A percentile compares a stretch with the other conserved stretches of the same genome.
phyloP scores from a whole-genome alignment of 2,797 vertebrate species.

The Knipowitschia caucasica region DNA sequence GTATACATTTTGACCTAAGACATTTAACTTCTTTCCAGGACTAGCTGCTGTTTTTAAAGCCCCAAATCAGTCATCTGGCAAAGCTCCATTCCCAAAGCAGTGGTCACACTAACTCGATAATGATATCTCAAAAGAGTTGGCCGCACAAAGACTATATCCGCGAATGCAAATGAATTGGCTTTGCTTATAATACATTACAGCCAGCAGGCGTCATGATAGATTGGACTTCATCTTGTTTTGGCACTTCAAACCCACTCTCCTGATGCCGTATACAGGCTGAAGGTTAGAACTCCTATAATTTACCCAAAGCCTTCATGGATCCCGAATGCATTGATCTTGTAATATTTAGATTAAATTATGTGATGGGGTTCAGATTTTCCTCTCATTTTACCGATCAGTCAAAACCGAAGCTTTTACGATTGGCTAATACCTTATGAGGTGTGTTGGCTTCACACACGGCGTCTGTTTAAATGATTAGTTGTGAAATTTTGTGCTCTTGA shows the following conservation, averaged over 20 bases:
- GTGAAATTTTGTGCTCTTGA: conserved; percentile 24
- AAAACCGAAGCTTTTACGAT: conserved; percentile 18
- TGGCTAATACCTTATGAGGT: conserved; percentile 26
- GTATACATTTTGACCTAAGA: background rate
- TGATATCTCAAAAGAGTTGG: conserved; percentile 25
- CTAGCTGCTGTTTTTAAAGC: conserved; percentile 25
- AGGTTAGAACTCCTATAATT: conserved; percentile 53
- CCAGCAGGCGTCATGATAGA: conserved; percentile 31
- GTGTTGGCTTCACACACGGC: conserved; percentile 20
- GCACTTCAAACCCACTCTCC: conserved; percentile 23
- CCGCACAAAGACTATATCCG: conserved; percentile 25
- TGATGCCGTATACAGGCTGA: conserved; percentile 53
- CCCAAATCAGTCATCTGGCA: conserved; percentile 19
- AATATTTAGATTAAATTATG: conserved; percentile 46
- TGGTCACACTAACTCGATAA: conserved; percentile 39
- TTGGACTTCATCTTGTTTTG: conserved; percentile 25
- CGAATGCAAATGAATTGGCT: conserved; percentile 40
- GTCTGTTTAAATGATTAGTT: conserved; percentile 9
- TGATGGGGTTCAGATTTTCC: conserved; percentile 37
- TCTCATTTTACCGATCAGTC: conserved; percentile 36
- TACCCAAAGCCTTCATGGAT: conserved; percentile 20
- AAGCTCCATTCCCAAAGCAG: conserved; percentile 27
- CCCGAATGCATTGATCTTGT: conserved; percentile 32
- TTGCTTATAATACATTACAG: conserved; percentile 12
- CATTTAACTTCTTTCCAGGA: conserved; percentile 10